Evolutionary conservation across 1,140 invertebrate species (phyloP).

Genomic region (Thaumatotibia leucotreta): DNA sequence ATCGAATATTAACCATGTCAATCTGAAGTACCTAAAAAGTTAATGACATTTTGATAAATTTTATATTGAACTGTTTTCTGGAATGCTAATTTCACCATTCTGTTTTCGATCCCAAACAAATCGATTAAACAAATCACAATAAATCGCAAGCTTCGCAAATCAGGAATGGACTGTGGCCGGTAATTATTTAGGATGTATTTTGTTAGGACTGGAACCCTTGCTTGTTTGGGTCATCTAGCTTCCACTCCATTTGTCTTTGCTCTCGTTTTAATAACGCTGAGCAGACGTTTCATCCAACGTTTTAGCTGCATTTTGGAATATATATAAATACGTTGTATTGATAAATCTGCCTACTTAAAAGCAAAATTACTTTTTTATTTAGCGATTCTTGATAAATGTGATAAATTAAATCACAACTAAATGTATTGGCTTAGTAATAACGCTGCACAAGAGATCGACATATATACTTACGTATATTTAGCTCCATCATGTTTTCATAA

Average conservation of each 20-base stretch:
- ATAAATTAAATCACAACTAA: not conserved
- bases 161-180: slow-evolving; percentile 16
- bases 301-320: not conserved
- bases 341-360: no score
- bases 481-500: not conserved
- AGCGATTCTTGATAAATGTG: not conserved
- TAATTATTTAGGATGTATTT: slow-evolving; percentile 66
- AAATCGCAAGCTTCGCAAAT: not conserved
- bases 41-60: no score
- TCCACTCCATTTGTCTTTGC: slow-evolving; percentile 39
- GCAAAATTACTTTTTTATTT: no score
- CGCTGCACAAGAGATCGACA: no score
- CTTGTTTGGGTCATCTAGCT: slow-evolving; percentile 46
- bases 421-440: not conserved
- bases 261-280: slow-evolving; percentile 32
- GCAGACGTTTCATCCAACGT: slow-evolving; percentile 14
- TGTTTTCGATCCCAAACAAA: not conserved
- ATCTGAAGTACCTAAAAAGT: no score
- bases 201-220: slow-evolving; percentile 53
- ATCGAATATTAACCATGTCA: no score
- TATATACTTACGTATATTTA: no score
- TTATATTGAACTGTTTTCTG: no score
- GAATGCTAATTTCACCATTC: no score
- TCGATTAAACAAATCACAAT: not conserved
- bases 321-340: no score